Base-by-base conservation (phyloP, 2,797 vertebrate genomes). In the Notamacropus eugenii region DNA sequence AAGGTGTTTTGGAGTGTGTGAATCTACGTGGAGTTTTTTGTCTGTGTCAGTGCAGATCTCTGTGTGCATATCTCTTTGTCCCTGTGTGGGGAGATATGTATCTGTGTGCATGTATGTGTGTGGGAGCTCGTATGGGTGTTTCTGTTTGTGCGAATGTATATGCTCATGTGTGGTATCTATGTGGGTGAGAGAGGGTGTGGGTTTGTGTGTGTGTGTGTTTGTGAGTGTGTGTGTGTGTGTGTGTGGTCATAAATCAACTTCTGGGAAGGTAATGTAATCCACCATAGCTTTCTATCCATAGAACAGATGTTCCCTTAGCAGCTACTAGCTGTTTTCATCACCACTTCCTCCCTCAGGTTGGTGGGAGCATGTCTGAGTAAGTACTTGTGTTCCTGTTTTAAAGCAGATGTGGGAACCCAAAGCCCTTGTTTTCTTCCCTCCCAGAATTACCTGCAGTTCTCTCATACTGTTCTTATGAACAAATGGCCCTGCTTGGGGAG, bases 251-350 rank as follows among this genome's bases (percentile, higher is more conserved):
- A 82, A 62, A 82, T 92, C 62, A 94, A 9, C 92, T 46, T 90
- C 94, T 91, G 93, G 91, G 96, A 95, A 96, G 96, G 93, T 6
- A 93, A 90, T 62, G 46, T 91, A 92, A 55, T 90, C 34, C 91
- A 91, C 28, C 62, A 92, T 46, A 94, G 67, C 46, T 94, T 95
- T 92, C 90, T 27, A 55, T 62, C n/a, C 52, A 91, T 34, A 93
- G 3, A 96, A 22, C 10, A 90, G 57, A 93, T 91, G 58, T 90
- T 54, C 29, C 19, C 91, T 91, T 57, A 59, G 50, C 2, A 29
- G 28, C n/a, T 93, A 52, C 56, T 57, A 13, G 92, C 57, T 55
- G 91, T 14, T 93, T 93, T 93, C 31, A 29, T 95, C 58, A 54
- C 55, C 52, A 11, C 50, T 94, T 94, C 28, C 55, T 94, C 91